Conservation (phyloP, 1,140 invertebrate genomes). For the Hypothenemus hampei region DNA sequence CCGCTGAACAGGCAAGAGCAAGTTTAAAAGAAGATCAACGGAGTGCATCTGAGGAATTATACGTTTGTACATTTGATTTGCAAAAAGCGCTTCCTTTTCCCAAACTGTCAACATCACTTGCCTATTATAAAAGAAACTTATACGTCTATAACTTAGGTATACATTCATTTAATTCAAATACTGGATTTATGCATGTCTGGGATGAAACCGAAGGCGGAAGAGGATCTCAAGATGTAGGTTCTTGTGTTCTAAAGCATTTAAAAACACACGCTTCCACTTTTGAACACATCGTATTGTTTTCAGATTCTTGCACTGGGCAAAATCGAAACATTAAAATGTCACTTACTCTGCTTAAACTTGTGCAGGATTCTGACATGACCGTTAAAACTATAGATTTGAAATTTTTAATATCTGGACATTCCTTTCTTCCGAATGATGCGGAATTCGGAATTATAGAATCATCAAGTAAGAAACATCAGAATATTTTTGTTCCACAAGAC, state of each 20-base stretch:
- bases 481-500: no score
- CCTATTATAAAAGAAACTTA: slow-evolving; percentile 22
- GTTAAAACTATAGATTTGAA: no score
- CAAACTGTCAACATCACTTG: slow-evolving; percentile 12
- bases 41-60: not conserved
- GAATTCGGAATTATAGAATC: no score
- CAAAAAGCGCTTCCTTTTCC: slow-evolving; percentile 18
- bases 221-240: slow-evolving; percentile 23
- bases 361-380: no score
- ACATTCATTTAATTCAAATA: slow-evolving; percentile 10
- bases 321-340: no score
- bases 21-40: not conserved
- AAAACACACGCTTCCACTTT: slow-evolving; percentile 7
- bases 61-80: slow-evolving; percentile 15
- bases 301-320: no score
- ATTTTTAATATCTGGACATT: no score
- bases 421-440: no score
- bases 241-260: slow-evolving; percentile 20
- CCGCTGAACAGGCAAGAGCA: slow-evolving; percentile 3
- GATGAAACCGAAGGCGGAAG: slow-evolving; percentile 5
- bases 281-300: not conserved
- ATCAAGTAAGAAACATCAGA: no score
- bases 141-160: slow-evolving; percentile 21
- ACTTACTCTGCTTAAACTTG: no score
- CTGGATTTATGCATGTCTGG: slow-evolving; percentile 13